These are phyloP conservation scores for Cryptoblepharus egeriae DNA, from an alignment of 2,797 vertebrate species.

Conservation along the genomic window DNA sequence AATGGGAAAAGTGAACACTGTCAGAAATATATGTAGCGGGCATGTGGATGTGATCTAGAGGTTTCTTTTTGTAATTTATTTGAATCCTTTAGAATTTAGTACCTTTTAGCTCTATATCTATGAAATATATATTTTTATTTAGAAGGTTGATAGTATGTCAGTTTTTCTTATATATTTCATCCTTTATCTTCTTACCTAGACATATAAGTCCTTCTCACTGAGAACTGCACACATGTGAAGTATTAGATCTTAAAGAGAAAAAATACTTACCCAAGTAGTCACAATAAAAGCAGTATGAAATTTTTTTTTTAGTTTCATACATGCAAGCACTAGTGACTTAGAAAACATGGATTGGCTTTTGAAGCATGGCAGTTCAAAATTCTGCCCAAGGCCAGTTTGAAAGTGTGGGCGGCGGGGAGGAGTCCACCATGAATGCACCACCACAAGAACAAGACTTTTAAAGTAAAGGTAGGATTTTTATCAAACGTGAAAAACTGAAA, in stretches of 20 bases:
- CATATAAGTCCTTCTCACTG: slow-evolving; percentile 16
- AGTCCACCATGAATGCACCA: neutral
- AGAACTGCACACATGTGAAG: neutral
- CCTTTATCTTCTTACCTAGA: slow-evolving; percentile 19
- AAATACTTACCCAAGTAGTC: neutral
- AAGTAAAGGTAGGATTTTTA: neutral
- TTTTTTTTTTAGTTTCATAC: neutral
- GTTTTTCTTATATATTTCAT: slow-evolving; percentile 30
- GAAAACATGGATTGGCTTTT: slow-evolving; percentile 1
- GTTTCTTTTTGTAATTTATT: slow-evolving; percentile 58
- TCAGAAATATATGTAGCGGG: slow-evolving; percentile 68
- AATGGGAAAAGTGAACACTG: slow-evolving; percentile 72
- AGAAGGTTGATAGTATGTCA: slow-evolving; percentile 27
- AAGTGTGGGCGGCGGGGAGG: neutral
- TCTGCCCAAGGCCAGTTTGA: neutral
- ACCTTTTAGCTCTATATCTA: slow-evolving; percentile 16
- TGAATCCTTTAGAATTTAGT: slow-evolving; percentile 55
- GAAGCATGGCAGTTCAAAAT: neutral
- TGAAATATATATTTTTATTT: slow-evolving; percentile 6
- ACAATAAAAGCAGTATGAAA: neutral
- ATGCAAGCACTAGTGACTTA: neutral
- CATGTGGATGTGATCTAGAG: slow-evolving; percentile 65
- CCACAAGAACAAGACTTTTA: slow-evolving; percentile 1
- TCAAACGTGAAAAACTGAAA: no score
- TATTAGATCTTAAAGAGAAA: slow-evolving; percentile 11